A percentile compares a stretch with the other conserved stretches of the same genome.
phyloP scores from a whole-genome alignment of 1,140 invertebrate species.

The Portunus trituberculatus region DNA sequence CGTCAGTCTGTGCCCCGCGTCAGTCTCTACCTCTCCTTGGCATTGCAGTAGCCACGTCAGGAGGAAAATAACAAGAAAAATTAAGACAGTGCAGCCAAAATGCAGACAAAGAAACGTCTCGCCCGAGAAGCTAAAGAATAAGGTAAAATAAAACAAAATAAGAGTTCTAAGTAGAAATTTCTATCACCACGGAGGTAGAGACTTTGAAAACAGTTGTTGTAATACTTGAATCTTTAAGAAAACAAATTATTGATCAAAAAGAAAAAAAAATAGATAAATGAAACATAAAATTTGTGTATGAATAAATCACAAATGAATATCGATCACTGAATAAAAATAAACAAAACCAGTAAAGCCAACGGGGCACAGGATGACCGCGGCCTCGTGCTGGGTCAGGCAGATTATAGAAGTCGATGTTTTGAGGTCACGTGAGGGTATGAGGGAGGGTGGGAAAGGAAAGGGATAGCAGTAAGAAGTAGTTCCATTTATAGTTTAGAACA shows the following conservation, averaged over 20 bases:
- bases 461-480: not conserved
- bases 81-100: not conserved
- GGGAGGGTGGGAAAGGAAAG: not conserved
- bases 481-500: constrained; percentile 33
- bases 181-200: not conserved
- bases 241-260: no score
- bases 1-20: not conserved
- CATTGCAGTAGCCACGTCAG: not conserved
- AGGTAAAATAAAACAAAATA: not conserved
- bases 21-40: not conserved
- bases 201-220: no score
- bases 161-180: not conserved
- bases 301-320: no score
- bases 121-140: not conserved
- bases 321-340: no score
- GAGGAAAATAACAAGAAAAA: not conserved
- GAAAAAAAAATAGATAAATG: no score
- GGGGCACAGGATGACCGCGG: not conserved
- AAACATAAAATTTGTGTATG: no score
- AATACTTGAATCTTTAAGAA: no score
- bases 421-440: not conserved
- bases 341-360: no score
- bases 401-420: no score
- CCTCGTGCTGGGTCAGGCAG: not conserved
- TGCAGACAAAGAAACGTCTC: not conserved